phyloP scores from a whole-genome alignment of 2,888 invertebrate genomes.

The Acleris emargana region DNA sequence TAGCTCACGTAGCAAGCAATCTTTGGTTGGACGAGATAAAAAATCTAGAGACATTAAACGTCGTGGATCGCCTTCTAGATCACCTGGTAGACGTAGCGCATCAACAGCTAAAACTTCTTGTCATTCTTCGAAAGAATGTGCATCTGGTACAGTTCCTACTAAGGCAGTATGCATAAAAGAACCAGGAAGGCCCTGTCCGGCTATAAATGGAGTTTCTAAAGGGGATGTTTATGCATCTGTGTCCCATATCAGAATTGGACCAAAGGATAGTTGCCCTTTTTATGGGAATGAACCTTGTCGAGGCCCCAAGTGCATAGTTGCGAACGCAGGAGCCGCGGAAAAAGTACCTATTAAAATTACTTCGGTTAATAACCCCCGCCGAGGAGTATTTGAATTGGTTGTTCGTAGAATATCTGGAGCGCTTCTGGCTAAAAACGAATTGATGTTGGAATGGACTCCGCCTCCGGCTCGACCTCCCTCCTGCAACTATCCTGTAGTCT shows the following conservation, averaged over 20 bases:
- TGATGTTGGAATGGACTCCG: conserved; percentile 78
- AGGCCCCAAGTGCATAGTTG: conserved; percentile 65
- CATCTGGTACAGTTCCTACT: conserved; percentile 44
- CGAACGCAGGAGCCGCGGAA: conserved; percentile 52
- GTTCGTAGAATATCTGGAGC: conserved; percentile 70
- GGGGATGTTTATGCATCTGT: conserved; percentile 66
- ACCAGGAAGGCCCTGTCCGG: conserved; percentile 51
- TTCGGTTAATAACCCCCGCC: conserved; percentile 64
- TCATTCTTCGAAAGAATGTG: background rate
- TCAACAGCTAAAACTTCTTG: background rate
- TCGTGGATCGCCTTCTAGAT: too few species aligned
- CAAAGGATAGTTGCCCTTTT: conserved; percentile 62
- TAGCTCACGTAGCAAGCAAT: background rate
- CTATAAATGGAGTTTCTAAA: conserved; percentile 45
- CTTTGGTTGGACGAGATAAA: background rate
- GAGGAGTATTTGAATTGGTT: conserved; percentile 75
- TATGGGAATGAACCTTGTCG: conserved; percentile 63
- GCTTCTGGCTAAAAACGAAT: conserved; percentile 71
- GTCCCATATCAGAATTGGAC: conserved; percentile 69
- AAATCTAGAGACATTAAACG: too few species aligned
- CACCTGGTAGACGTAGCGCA: too few species aligned
- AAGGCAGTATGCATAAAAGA: conserved; percentile 64
- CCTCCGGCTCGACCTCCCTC: conserved; percentile 58
- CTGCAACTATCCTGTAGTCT: conserved; percentile 48
- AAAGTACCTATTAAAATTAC: conserved; percentile 67